Evolutionary conservation across 2,113 vertebrate species (phyloP).

Genomic region (Psettodes erumei): DNA sequence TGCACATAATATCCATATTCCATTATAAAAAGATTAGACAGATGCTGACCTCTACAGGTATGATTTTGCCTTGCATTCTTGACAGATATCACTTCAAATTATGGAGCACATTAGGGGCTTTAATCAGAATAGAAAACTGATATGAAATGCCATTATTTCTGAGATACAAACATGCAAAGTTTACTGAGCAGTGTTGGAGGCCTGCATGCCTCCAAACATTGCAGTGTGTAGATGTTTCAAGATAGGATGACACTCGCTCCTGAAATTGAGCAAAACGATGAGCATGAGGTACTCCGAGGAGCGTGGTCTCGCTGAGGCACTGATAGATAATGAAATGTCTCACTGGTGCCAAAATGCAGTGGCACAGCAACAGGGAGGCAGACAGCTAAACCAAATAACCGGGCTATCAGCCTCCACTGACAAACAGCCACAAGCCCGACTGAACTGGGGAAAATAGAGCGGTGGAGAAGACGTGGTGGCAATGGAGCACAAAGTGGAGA

Average conservation of each 20-base stretch:
- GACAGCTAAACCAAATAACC: conserved; percentile 74
- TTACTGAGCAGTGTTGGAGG: not conserved
- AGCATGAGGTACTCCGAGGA: conserved; percentile 25
- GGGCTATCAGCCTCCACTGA: conserved; percentile 73
- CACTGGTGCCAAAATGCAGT: conserved; percentile 65
- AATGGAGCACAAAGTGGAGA: conserved; percentile 78
- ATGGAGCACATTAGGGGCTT: conserved; percentile 12
- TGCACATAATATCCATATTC: conserved; percentile 39
- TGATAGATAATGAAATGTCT: conserved; percentile 74
- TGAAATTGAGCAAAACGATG: conserved; percentile 40
- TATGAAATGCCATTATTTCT: conserved; percentile 12
- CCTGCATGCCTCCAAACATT: not conserved
- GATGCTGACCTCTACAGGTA: conserved; percentile 82
- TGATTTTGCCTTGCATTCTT: conserved; percentile 70
- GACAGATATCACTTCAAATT: conserved; percentile 55
- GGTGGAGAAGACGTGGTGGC: conserved; percentile 67
- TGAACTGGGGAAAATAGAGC: conserved; percentile 75
- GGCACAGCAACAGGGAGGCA: conserved; percentile 69
- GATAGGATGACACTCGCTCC: conserved; percentile 20
- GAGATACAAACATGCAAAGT: not conserved
- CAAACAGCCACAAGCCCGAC: conserved; percentile 79
- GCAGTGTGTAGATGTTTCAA: not conserved
- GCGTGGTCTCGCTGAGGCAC: conserved; percentile 29
- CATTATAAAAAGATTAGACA: conserved; percentile 69
- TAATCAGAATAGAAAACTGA: conserved; percentile 28